Percentiles rank a stretch among this genome's conserved stretches.
These are phyloP conservation scores for Ciconia maguari DNA, from an alignment of 2,113 vertebrate genomes.

Conservation along the genomic window DNA sequence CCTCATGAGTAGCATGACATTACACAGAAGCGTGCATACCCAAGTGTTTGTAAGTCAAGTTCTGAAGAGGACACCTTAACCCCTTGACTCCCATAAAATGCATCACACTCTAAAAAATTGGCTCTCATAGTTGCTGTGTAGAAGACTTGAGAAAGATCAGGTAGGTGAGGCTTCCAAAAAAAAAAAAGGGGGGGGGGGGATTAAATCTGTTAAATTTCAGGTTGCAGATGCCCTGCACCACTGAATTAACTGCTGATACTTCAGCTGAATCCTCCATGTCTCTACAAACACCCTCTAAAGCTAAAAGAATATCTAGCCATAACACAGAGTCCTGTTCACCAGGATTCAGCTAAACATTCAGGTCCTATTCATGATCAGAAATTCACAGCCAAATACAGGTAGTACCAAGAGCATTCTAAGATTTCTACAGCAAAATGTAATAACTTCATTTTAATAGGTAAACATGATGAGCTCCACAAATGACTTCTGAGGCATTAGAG, in stretches of 20 bases:
- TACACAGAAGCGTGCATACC: not conserved
- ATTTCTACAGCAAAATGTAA: not conserved
- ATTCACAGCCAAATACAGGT: not conserved
- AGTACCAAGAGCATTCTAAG: not conserved
- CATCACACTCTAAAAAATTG: not conserved
- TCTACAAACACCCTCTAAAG: not conserved
- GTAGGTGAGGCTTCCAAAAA: not conserved
- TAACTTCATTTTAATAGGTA: conserved; percentile 26
- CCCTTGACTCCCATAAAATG: not conserved
- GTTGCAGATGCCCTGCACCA: not conserved
- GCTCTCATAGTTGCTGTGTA: not conserved
- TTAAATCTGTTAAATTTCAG: not conserved
- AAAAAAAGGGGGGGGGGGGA: not conserved
- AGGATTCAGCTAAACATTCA: not conserved
- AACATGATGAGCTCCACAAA: conserved; percentile 10
- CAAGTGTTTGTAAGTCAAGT: not conserved
- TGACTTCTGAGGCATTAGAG: not conserved
- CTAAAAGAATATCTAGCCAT: not conserved
- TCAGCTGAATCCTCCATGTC: not conserved
- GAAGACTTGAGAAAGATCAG: not conserved
- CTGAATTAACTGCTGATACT: not conserved
- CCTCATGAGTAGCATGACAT: not conserved
- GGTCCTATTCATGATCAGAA: not conserved
- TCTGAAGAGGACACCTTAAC: not conserved
- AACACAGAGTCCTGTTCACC: not conserved